A percentile compares a stretch with the other conserved stretches of the same genome.
phyloP scores from a whole-genome alignment of 2,888 invertebrate genomes.

The Pristionchus arcanus region DNA sequence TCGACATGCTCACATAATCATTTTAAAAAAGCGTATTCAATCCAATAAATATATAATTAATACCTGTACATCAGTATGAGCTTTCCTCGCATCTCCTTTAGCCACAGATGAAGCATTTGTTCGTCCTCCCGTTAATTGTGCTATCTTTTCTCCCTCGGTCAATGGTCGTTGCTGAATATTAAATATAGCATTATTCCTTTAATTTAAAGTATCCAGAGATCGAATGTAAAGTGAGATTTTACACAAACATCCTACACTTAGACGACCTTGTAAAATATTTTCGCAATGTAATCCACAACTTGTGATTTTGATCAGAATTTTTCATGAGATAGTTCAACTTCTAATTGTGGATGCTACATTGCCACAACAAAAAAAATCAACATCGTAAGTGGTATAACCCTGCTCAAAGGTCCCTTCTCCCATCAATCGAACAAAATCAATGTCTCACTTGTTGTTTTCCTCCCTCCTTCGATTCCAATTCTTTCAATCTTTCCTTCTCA shows the following conservation, averaged over 20 bases:
- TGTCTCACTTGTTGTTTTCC: conserved; percentile 19
- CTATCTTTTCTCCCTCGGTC: conserved; percentile 56
- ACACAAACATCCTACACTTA: too few relatives aligned
- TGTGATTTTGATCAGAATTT: too few relatives aligned
- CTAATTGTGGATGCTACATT: too few relatives aligned
- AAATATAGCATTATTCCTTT: neutral
- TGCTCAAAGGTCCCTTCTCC: too few relatives aligned
- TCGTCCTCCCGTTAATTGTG: conserved; percentile 34
- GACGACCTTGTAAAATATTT: too few relatives aligned
- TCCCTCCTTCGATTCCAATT: conserved; percentile 31
- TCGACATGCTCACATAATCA: neutral
- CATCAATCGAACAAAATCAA: neutral
- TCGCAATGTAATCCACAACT: too few relatives aligned
- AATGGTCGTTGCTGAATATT: conserved; percentile 17
- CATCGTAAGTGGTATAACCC: too few relatives aligned
- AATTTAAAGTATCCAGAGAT: too few relatives aligned
- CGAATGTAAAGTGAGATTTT: too few relatives aligned
- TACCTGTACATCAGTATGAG: conserved; percentile 52
- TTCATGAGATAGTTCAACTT: too few relatives aligned
- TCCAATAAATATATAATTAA: neutral
- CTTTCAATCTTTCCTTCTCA: conserved; percentile 52
- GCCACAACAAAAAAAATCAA: too few relatives aligned
- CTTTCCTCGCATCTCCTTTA: conserved; percentile 53
- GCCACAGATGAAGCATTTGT: conserved; percentile 35
- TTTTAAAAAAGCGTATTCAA: neutral